phyloP scores from a whole-genome alignment of 92 coral and sea anemone genomes.

The Siderastrea radians region DNA sequence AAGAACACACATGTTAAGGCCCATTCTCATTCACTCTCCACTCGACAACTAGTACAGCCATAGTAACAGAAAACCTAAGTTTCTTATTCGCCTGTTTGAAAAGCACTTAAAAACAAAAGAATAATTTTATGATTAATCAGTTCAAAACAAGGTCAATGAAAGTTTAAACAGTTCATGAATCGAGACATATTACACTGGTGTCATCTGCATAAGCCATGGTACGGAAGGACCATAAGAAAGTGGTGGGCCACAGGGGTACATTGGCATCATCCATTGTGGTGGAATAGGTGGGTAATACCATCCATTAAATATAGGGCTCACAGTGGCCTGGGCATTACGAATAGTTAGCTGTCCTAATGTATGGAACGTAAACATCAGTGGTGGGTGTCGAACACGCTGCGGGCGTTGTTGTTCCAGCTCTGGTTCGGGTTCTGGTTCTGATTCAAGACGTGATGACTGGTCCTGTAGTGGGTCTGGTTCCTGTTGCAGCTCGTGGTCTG shows the following conservation, averaged over 20 bases:
- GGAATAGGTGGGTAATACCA: not conserved
- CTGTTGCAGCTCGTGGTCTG: not conserved
- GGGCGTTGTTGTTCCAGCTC: not conserved
- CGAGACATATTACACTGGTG: not conserved
- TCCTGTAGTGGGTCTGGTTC: not conserved
- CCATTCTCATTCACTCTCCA: not conserved
- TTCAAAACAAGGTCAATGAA: not conserved
- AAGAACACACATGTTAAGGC: not conserved
- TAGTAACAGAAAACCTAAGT: not conserved
- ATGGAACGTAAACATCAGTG: not conserved
- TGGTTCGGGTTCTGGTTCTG: not conserved
- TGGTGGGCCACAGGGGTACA: not conserved
- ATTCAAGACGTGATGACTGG: not conserved
- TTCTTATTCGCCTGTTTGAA: not conserved
- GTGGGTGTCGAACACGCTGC: slow-evolving; percentile 2
- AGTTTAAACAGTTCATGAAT: not conserved
- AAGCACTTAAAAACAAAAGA: not conserved
- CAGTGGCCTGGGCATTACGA: not conserved
- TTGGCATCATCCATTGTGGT: not conserved
- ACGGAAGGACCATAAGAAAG: not conserved
- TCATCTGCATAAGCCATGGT: not conserved
- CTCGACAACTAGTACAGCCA: not conserved
- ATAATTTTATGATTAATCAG: not conserved
- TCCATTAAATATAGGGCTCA: not conserved
- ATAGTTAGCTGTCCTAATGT: slow-evolving; percentile 12